Base-by-base conservation (phyloP, 2,113 vertebrate genomes). In the Lepisosteus osseus region DNA sequence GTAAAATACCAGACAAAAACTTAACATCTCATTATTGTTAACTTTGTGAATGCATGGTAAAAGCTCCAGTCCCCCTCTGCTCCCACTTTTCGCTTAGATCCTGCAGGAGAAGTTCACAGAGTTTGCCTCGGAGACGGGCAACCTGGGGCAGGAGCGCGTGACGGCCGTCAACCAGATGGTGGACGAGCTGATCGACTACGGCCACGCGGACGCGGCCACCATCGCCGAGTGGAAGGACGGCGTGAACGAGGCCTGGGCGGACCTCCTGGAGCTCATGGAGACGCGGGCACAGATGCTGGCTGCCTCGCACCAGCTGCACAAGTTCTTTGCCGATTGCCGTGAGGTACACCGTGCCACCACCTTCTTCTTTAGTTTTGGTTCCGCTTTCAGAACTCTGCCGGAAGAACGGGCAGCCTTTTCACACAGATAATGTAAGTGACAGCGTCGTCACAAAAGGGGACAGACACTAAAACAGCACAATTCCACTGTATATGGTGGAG, bases 181-280 rank as follows among this genome's bases (percentile, higher is more conserved):
- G 82, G 94, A 99, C 0, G 96, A 99, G 79, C 91, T 99, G 54
- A 98, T 99, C 0, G 97, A 98, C 83, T 98, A 95, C 0, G 97
- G 97, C 6, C 97, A 98, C 61, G 81, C 86, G 0, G 97, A 97
- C 0, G 96, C 97, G 0, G 95, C 96, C 78, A 94, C 93, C 81
- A 97, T 99, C 43, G 96, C 96, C 0, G 96, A 99, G 62, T 99
- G 97, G 97, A 99, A 99, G 84, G 97, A 99, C 0, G 95, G 94
- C 0, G 93, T 99, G 75, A 97, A 98, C 0, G 97, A 99, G 78
- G 93, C 96, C 9, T 98, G 97, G 97, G 96, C 96, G 0, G 97
- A 99, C 70, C 89, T 99, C 3, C 83, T 99, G 86, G 97, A 99
- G 85, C 89, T 98, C 51, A 97, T 99, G 90, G 97, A 97, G 85